phyloP scores from a whole-genome alignment of 2,888 invertebrate species.

The Meteorus cinctellus region DNA sequence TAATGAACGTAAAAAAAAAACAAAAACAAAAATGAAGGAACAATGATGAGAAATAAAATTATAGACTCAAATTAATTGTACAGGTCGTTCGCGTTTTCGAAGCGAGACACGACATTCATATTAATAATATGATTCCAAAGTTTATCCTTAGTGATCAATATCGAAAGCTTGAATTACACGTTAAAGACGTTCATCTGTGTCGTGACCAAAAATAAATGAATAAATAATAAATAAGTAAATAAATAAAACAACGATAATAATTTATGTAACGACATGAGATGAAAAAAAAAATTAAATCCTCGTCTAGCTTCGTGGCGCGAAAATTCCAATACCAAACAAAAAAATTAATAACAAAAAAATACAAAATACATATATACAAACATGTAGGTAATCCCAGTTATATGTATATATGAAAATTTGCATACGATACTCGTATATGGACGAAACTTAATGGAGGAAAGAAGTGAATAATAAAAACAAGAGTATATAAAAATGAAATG shows the following conservation, averaged over 20 bases:
- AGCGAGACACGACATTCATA: slow-evolving; percentile 13
- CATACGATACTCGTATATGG: neutral
- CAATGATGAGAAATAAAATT: slow-evolving; percentile 16
- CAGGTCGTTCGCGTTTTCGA: slow-evolving; percentile 40
- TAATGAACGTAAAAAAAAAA: slow-evolving; percentile 29
- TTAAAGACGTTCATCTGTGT: slow-evolving; percentile 4
- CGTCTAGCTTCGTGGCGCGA: slow-evolving; percentile 33
- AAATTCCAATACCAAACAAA: slow-evolving; percentile 19
- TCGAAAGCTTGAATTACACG: neutral
- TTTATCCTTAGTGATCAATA: slow-evolving; percentile 3
- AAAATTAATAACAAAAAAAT: neutral
- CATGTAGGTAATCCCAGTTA: slow-evolving; percentile 37
- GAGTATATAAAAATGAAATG: slow-evolving; percentile 6
- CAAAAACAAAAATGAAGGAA: slow-evolving; percentile 34
- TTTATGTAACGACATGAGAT: slow-evolving; percentile 5
- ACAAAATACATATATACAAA: slow-evolving; percentile 29
- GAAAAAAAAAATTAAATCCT: slow-evolving; percentile 16
- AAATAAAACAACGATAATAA: slow-evolving; percentile 35
- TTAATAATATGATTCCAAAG: slow-evolving; percentile 7
- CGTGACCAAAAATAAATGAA: slow-evolving; percentile 28
- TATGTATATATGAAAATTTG: slow-evolving; percentile 47
- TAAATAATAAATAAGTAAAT: slow-evolving; percentile 28
- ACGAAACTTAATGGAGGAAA: neutral
- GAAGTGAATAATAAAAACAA: neutral
- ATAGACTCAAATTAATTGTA: slow-evolving; percentile 39